phyloP scores from a whole-genome alignment of 1,140 invertebrate genomes.

The Heterodera carotae region DNA sequence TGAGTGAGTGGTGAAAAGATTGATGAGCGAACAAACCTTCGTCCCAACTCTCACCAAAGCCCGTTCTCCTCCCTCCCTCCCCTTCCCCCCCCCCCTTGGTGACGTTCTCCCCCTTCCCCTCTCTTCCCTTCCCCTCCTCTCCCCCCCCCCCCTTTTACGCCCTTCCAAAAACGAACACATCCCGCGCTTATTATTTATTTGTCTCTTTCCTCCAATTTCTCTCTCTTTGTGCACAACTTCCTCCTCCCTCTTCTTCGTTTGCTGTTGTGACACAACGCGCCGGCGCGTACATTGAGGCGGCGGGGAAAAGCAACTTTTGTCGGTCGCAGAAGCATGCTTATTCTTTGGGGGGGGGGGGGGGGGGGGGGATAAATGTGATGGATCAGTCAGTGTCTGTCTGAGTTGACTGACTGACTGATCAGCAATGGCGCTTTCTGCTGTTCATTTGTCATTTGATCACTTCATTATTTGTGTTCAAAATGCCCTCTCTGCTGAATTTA shows the following conservation, averaged over 20 bases:
- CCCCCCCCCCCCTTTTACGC: neutral
- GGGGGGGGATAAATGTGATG: neutral
- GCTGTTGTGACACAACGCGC: neutral
- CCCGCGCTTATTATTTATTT: neutral
- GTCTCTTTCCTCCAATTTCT: neutral
- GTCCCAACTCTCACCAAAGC: neutral
- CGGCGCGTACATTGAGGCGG: neutral
- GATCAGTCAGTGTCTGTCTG: neutral
- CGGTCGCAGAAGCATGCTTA: too few species aligned
- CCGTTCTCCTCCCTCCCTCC: neutral
- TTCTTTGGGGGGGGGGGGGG: too few species aligned
- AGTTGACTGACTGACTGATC: neutral
- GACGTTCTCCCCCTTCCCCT: neutral
- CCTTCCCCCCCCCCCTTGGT: neutral
- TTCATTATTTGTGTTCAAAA: too few species aligned
- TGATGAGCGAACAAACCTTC: neutral
- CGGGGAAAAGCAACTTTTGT: neutral
- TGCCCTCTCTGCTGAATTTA: too few species aligned
- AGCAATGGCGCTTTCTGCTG: neutral
- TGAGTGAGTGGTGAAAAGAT: slow-evolving; percentile 2
- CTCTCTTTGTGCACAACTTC: neutral
- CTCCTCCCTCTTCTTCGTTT: neutral
- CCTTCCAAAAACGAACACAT: slow-evolving; percentile 1
- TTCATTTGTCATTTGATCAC: too few species aligned
- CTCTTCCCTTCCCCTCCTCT: too few species aligned